Percentiles rank a stretch among this genome's conserved stretches.
phyloP scores from a whole-genome alignment of 2,113 vertebrate genomes.

The Hydropotes inermis region DNA sequence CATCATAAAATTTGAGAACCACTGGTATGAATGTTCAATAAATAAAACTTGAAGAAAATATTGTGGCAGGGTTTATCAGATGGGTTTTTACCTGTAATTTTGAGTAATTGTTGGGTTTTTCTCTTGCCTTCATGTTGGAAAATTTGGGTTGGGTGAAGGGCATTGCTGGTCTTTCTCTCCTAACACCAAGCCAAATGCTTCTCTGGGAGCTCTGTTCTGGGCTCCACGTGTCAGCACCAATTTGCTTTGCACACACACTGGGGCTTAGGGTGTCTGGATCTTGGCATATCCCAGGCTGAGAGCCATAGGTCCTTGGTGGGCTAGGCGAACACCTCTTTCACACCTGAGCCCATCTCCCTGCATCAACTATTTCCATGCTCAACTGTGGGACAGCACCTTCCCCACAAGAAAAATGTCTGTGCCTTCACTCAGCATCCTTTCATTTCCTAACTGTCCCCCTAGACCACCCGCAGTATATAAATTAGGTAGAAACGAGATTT shows the following conservation, averaged over 20 bases:
- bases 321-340: neutral
- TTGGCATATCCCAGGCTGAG: neutral
- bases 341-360: neutral
- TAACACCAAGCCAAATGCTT: neutral
- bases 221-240: neutral
- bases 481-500: neutral
- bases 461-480: neutral
- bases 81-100: neutral
- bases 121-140: neutral
- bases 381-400: neutral
- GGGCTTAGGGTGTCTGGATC: neutral
- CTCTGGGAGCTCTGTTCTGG: neutral
- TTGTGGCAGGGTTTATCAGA: neutral
- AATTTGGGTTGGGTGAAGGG: neutral
- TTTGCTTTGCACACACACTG: neutral
- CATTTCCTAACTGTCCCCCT: neutral
- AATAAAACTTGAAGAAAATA: neutral
- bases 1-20: neutral
- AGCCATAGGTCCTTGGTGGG: neutral
- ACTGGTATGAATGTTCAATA: neutral
- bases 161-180: neutral
- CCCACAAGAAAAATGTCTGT: neutral
- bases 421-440: neutral
- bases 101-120: neutral
- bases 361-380: neutral